phyloP scores from a whole-genome alignment of 2,888 invertebrate species.

The Tupiocoris notatus region DNA sequence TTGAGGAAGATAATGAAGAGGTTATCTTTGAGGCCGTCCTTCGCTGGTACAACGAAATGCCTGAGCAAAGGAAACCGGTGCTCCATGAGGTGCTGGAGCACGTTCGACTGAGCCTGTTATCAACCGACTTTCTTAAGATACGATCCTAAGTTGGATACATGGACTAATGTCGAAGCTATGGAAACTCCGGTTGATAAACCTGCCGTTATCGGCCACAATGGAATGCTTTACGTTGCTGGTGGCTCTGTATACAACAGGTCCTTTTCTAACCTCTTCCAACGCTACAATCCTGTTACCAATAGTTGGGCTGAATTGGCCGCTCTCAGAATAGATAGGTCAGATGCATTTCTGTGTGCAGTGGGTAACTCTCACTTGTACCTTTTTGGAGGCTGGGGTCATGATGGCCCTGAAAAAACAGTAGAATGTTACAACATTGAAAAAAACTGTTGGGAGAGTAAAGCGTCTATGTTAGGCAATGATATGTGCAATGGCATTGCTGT shows the following conservation, averaged over 20 bases:
- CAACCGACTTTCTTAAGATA: slow-evolving; percentile 57
- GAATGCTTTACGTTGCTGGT: slow-evolving; percentile 56
- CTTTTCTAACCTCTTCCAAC: slow-evolving; percentile 56
- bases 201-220: slow-evolving; percentile 56
- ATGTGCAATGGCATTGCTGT: slow-evolving; percentile 57
- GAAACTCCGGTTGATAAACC: slow-evolving; percentile 57
- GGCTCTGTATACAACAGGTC: slow-evolving; percentile 58
- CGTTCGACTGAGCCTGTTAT: slow-evolving; percentile 56
- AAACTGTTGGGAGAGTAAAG: slow-evolving; percentile 55
- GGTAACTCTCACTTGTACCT: slow-evolving; percentile 55
- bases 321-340: slow-evolving; percentile 57
- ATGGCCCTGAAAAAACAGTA: slow-evolving; percentile 57
- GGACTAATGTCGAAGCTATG: slow-evolving; percentile 56
- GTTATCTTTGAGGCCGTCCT: slow-evolving; percentile 56
- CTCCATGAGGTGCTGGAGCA: slow-evolving; percentile 55
- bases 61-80: slow-evolving; percentile 51
- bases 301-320: slow-evolving; percentile 55
- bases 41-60: slow-evolving; percentile 55
- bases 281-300: slow-evolving; percentile 55
- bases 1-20: slow-evolving; percentile 57
- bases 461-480: slow-evolving; percentile 55
- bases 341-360: slow-evolving; percentile 57
- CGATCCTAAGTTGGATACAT: slow-evolving; percentile 55
- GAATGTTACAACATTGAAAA: slow-evolving; percentile 55
- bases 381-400: slow-evolving; percentile 58